phyloP scores from a whole-genome alignment of 2,888 invertebrate genomes.

The Linyphia triangularis region DNA sequence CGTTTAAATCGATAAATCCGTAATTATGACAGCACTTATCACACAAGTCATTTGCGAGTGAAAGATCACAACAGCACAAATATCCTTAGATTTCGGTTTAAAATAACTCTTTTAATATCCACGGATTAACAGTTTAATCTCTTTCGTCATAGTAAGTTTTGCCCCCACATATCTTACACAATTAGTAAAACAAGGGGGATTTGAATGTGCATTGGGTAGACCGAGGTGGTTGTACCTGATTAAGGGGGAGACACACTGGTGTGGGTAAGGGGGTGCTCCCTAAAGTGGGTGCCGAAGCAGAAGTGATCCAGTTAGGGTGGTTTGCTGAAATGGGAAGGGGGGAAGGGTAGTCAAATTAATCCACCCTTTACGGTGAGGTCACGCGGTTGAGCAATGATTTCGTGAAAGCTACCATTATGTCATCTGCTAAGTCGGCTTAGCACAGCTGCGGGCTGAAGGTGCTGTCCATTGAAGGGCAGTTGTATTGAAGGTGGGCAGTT shows the following conservation, averaged over 20 bases:
- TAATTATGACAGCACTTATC: too few species aligned
- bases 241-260: not conserved
- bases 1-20: too few species aligned
- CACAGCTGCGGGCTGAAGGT: constrained; percentile 60
- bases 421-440: constrained; percentile 64
- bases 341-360: constrained; percentile 51
- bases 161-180: constrained; percentile 36
- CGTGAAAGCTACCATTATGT: constrained; percentile 59
- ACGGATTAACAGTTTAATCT: constrained; percentile 17
- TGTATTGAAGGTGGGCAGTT: not conserved
- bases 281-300: constrained; percentile 59
- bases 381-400: constrained; percentile 64
- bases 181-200: constrained; percentile 53
- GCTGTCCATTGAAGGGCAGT: constrained; percentile 1
- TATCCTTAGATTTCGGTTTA: too few species aligned
- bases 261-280: not conserved
- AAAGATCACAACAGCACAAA: too few species aligned
- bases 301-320: constrained; percentile 70
- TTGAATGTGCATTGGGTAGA: not conserved
- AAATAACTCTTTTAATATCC: too few species aligned
- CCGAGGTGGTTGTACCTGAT: not conserved
- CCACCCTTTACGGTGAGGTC: constrained; percentile 64
- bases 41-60: too few species aligned
- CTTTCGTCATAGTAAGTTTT: not conserved
- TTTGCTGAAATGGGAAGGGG: constrained; percentile 19